Percentiles rank a stretch among this genome's conserved stretches.
Evolutionary conservation across 1,140 invertebrate genomes (phyloP).

Genomic region (Caenorhabditis remanei): DNA sequence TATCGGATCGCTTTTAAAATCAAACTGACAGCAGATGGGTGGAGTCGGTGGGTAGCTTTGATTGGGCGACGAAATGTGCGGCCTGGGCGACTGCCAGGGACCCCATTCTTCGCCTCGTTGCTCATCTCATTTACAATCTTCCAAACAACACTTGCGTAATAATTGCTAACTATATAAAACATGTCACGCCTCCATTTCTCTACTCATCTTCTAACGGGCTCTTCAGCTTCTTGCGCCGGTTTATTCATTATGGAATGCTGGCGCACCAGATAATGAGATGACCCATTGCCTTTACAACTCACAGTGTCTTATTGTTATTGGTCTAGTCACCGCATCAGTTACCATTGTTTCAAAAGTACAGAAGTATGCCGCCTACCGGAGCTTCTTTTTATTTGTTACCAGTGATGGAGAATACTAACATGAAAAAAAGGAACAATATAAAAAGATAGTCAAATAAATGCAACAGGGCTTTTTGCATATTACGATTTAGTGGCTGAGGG

Average conservation of each 20-base stretch:
- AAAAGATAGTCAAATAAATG: background rate
- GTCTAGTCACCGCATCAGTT: background rate
- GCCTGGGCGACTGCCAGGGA: background rate
- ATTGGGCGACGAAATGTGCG: constrained; percentile 52
- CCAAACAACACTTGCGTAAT: constrained; percentile 56
- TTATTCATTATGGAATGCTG: constrained; percentile 15
- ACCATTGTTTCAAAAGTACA: background rate
- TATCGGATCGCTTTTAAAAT: constrained; percentile 11
- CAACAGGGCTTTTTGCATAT: background rate
- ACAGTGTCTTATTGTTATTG: constrained; percentile 7
- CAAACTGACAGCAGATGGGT: constrained; percentile 52
- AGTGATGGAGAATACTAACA: background rate
- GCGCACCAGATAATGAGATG: constrained; percentile 53
- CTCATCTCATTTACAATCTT: constrained; percentile 55
- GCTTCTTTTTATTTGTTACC: background rate
- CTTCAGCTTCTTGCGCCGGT: too few relatives aligned
- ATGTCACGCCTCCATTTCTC: constrained; percentile 27
- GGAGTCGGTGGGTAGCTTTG: constrained; percentile 53
- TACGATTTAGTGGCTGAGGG: background rate
- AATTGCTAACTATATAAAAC: constrained; percentile 55
- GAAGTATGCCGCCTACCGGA: constrained; percentile 49
- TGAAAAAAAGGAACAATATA: background rate
- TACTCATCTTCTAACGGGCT: constrained; percentile 9
- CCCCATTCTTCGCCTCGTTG: constrained; percentile 55
- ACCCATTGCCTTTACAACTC: constrained; percentile 22